Conservation (phyloP, 1,140 invertebrate genomes). For the Pentalonia nigronervosa region DNA sequence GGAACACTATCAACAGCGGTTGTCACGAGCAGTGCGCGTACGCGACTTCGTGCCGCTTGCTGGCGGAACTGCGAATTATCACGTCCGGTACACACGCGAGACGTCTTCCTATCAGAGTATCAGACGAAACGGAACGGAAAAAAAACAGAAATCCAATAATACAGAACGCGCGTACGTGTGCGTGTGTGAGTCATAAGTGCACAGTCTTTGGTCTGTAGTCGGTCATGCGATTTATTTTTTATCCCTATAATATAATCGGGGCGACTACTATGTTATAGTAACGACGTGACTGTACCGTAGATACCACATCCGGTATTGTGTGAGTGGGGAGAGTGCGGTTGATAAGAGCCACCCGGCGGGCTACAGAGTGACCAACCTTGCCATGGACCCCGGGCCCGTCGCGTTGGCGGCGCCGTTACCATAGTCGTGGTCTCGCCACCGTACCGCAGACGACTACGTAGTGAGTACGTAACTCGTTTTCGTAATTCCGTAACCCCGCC, state of each 20-base stretch:
- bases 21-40: neutral
- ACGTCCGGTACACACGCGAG: neutral
- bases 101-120: neutral
- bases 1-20: neutral
- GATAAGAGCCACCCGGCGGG: neutral
- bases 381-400: neutral
- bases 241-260: neutral
- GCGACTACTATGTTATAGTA: neutral
- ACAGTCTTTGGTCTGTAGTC: neutral
- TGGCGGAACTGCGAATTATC: neutral
- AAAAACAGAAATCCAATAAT: neutral
- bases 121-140: neutral
- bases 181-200: neutral
- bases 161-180: neutral
- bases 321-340: neutral
- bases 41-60: neutral
- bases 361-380: neutral
- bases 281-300: neutral
- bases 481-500: neutral
- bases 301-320: neutral
- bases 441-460: conserved; percentile 2
- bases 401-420: neutral
- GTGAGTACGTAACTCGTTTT: neutral
- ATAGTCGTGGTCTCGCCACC: neutral
- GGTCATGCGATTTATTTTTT: neutral